Percentiles rank a stretch among this genome's conserved stretches.
phyloP scores from a whole-genome alignment of 2,797 vertebrate genomes.

The Pachyuromys duprasi region DNA sequence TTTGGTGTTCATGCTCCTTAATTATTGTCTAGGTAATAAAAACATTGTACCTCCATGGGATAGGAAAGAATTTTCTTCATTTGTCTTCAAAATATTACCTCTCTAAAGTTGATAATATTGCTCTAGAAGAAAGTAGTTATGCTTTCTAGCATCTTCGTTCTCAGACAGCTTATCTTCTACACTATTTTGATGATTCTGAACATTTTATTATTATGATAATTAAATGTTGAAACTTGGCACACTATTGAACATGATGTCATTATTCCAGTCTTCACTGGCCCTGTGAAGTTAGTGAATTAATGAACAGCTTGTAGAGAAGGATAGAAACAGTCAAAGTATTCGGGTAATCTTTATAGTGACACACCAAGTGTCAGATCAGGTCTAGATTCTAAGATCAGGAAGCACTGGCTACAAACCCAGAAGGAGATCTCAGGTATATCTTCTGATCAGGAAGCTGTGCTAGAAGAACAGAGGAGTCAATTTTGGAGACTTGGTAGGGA shows the following conservation, averaged over 20 bases:
- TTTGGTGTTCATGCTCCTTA: neutral
- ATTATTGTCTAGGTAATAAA: slow-evolving; percentile 62
- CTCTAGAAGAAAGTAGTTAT: slow-evolving; percentile 36
- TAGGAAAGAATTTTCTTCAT: neutral
- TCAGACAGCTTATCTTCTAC: neutral
- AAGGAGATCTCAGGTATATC: neutral
- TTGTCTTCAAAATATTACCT: neutral
- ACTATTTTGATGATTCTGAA: slow-evolving; percentile 50
- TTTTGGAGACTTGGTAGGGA: neutral
- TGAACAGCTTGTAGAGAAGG: slow-evolving; percentile 10
- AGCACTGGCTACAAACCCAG: neutral
- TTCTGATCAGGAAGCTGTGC: neutral
- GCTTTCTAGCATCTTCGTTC: neutral
- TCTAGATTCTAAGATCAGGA: neutral
- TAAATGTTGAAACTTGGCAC: slow-evolving; percentile 23
- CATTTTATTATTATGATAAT: slow-evolving; percentile 34
- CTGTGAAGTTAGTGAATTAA: neutral
- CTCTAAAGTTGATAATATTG: slow-evolving; percentile 39
- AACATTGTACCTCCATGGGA: neutral
- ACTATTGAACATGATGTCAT: neutral
- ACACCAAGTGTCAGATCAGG: neutral
- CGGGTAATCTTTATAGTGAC: neutral
- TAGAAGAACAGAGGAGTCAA: neutral
- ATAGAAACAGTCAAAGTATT: slow-evolving; percentile 6
- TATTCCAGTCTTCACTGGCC: neutral